Evolutionary conservation across 2,888 invertebrate genomes (phyloP).

Genomic region (Sericinus montela): DNA sequence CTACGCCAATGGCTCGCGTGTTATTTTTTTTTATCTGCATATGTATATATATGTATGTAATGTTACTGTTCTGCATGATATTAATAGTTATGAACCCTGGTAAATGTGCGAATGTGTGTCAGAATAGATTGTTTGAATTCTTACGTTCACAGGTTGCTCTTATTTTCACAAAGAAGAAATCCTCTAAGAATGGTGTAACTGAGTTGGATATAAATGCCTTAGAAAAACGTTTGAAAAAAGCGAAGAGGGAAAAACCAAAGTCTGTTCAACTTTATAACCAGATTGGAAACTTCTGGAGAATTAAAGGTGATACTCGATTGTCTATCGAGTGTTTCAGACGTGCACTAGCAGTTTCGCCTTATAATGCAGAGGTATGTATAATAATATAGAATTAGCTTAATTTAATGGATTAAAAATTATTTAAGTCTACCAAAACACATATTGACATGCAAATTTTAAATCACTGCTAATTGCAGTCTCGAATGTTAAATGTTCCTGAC

Average conservation of each 20-base stretch:
- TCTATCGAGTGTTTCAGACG: constrained; percentile 94
- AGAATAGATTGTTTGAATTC: too few relatives aligned
- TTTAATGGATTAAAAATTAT: too few relatives aligned
- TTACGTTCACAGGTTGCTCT: constrained; percentile 79
- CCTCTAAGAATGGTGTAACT: constrained; percentile 78
- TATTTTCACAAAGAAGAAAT: constrained; percentile 85
- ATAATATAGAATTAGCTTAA: neutral
- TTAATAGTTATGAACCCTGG: too few relatives aligned
- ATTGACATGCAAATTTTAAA: too few relatives aligned
- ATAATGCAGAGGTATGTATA: constrained; percentile 86
- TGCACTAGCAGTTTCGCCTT: constrained; percentile 90
- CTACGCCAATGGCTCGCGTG: too few relatives aligned
- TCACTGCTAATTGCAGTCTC: too few relatives aligned
- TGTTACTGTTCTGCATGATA: too few relatives aligned
- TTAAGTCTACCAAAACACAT: too few relatives aligned
- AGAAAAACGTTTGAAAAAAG: constrained; percentile 86
- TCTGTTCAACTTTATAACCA: constrained; percentile 92
- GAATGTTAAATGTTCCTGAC: too few relatives aligned
- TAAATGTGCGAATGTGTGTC: too few relatives aligned
- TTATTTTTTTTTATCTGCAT: too few relatives aligned
- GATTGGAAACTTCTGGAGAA: constrained; percentile 95
- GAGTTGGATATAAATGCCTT: constrained; percentile 87
- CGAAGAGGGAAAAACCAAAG: constrained; percentile 90
- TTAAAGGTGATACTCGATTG: constrained; percentile 91
- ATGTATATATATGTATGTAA: too few relatives aligned